Percentiles rank a stretch among this genome's conserved stretches.
Evolutionary conservation across 2,888 invertebrate species (phyloP).

Genomic region (Isotomurus palustris): DNA sequence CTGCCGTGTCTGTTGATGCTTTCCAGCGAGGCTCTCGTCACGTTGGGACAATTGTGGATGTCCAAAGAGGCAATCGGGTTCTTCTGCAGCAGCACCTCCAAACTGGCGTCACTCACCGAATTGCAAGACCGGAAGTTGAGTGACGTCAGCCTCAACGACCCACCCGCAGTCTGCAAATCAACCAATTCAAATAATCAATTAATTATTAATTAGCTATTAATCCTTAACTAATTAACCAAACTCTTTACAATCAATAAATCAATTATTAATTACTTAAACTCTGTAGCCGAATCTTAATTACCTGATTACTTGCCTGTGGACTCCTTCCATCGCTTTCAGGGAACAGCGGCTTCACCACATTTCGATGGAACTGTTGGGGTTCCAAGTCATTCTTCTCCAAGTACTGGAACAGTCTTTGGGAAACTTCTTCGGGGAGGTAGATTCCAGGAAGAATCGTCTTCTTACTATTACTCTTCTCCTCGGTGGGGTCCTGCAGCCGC

Average conservation of each 20-base stretch:
- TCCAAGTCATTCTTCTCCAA: slow-evolving; percentile 24
- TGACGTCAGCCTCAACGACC: too few species aligned
- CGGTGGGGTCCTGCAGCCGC: slow-evolving; percentile 6
- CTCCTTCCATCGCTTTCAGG: slow-evolving; percentile 7
- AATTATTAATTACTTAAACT: too few species aligned
- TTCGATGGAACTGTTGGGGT: neutral
- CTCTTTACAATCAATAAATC: too few species aligned
- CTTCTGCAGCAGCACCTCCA: slow-evolving; percentile 51
- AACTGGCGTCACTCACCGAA: neutral
- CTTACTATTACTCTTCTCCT: slow-evolving; percentile 9
- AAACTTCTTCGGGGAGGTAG: slow-evolving; percentile 65
- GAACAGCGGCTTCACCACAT: slow-evolving; percentile 8
- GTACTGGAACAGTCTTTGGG: slow-evolving; percentile 62
- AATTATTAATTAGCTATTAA: too few species aligned
- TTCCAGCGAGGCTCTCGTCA: slow-evolving; percentile 62
- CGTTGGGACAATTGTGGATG: slow-evolving; percentile 65
- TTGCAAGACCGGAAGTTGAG: slow-evolving; percentile 10
- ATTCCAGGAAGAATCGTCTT: slow-evolving; percentile 54
- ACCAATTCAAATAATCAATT: too few species aligned
- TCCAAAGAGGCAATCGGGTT: slow-evolving; percentile 74
- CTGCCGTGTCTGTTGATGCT: slow-evolving; percentile 65
- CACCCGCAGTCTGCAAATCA: too few species aligned
- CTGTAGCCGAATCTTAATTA: too few species aligned
- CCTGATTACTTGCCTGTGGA: neutral
- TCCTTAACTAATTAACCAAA: too few species aligned